Base-by-base conservation (phyloP, 2,113 vertebrate genomes). In the Tragelaphus imberbis region DNA sequence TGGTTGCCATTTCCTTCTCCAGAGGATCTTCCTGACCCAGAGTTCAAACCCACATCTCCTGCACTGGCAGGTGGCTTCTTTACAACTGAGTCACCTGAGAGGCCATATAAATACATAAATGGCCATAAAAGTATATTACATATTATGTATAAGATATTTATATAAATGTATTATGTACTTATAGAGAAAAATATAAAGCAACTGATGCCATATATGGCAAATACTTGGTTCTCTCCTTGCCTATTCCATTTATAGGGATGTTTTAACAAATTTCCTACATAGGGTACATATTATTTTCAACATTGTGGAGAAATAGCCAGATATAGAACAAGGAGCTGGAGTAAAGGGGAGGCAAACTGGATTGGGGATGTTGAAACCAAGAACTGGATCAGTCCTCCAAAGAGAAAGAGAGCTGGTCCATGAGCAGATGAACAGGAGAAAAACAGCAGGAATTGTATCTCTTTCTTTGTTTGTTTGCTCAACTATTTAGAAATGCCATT, bases 231-330 rank as follows among this genome's bases (percentile, higher is more conserved):
- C 3, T 58, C 33, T 84, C 23, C 10, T 82, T 89, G 84, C 44
- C 44, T 80, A 82, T 5, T 0, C 7, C 0, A 14, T 71, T 86
- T 40, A 21, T 8, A 58, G 36, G n/a, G 13, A 25, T 58, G 13
- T 56, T 71, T 65, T 30, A 84, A 53, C 14, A 75, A 65, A n/a
- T 53, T 84, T 15, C 6, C 4, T 15, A 63, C 9, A 15, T 59
- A 40, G 12, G 5, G 0, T 7, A 36, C 40, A 12, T 2, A 25
- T 28, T 61, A 36, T 81, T 15, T 21, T 75, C 15, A 53, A 0
- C 3, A 11, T 49, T 84, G 84, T 80, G 44, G 25, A 21, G 49
- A 89, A 95, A 51, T 9, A 14, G 9, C 68, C 14, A 47, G 15
- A 77, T 53, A 40, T 5, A 17, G 4, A 61, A 51, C 79, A 80